Evolutionary conservation across 2,113 vertebrate species (phyloP).

Genomic region (Merops nubicus): DNA sequence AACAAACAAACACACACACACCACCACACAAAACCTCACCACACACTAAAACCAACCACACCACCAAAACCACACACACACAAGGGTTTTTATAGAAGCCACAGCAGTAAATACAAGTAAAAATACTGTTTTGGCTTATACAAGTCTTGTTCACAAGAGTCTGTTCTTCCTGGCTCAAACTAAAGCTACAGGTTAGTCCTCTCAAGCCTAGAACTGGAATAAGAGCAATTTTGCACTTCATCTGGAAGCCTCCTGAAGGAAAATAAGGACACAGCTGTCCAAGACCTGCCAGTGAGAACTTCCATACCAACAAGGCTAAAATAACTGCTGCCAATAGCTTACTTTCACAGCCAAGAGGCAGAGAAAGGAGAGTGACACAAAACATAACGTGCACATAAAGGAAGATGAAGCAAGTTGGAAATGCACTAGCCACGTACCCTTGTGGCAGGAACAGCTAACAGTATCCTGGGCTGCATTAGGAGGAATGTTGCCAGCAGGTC

Average conservation of each 20-base stretch:
- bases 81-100: not conserved
- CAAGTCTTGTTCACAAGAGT: not conserved
- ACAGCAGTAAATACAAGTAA: not conserved
- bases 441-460: not conserved
- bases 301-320: not conserved
- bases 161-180: not conserved
- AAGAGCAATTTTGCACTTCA: not conserved
- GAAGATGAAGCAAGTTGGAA: not conserved
- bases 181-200: not conserved
- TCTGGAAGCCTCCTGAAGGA: not conserved
- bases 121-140: not conserved
- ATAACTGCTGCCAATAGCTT: not conserved
- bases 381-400: not conserved
- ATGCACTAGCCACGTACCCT: fast-evolving
- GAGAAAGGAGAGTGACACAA: not conserved
- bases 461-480: not conserved
- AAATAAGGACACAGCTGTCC: not conserved
- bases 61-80: not conserved
- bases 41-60: no score
- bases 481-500: not conserved
- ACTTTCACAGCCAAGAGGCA: not conserved
- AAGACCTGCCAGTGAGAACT: not conserved
- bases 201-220: not conserved
- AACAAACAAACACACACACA: not conserved
- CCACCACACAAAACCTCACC: no score